Conservation (phyloP, 2,113 vertebrate species). For the Hippocampus barbouri region DNA sequence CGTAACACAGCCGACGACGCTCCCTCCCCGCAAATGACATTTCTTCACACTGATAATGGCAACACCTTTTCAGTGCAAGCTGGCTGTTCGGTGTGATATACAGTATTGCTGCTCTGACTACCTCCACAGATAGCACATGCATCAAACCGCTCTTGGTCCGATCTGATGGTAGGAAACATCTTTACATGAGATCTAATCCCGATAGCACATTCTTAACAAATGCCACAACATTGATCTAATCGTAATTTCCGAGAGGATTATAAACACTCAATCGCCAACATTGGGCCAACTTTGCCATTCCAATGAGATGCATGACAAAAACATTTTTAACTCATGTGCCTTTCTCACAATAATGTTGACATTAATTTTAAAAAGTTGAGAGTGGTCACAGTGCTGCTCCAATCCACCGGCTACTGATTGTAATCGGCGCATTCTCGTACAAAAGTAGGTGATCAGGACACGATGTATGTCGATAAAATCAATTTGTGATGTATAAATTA, state of each 20-base stretch:
- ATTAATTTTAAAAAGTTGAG: too few species aligned
- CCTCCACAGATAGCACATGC: not conserved
- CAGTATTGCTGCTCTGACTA: not conserved
- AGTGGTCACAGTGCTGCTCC: too few species aligned
- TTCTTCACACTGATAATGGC: conserved; percentile 53
- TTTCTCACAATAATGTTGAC: too few species aligned
- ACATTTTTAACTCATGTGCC: too few species aligned
- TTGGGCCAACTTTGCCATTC: not conserved
- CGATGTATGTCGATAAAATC: not conserved
- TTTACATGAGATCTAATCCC: not conserved
- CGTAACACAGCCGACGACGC: conserved; percentile 27
- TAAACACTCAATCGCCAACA: not conserved
- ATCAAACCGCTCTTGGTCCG: not conserved
- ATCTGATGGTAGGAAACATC: not conserved
- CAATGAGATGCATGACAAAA: too few species aligned
- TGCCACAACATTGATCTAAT: not conserved
- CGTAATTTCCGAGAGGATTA: not conserved
- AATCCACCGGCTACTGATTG: too few species aligned
- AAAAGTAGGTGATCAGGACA: too few species aligned
- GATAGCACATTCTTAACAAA: not conserved
- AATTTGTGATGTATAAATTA: too few species aligned
- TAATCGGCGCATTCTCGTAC: too few species aligned
- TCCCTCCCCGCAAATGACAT: conserved; percentile 49
- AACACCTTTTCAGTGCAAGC: conserved; percentile 3
- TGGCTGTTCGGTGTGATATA: conserved; percentile 1